phyloP scores from a whole-genome alignment of 2,797 vertebrate species.

The Micromesistius poutassou region DNA sequence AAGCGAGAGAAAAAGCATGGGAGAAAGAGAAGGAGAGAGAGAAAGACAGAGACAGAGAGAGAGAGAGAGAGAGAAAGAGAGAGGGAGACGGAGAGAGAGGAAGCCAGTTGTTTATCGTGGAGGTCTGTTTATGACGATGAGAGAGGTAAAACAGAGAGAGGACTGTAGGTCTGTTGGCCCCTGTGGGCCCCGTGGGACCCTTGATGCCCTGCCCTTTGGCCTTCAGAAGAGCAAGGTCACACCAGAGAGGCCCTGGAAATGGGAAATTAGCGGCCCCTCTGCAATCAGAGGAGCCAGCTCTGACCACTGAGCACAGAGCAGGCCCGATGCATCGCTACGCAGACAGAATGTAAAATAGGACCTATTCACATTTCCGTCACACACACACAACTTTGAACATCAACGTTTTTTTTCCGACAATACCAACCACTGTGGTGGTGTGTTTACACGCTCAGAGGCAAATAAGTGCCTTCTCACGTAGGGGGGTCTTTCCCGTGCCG shows the following conservation, averaged over 20 bases:
- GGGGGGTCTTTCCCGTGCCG: background rate
- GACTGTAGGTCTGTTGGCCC: conserved; percentile 74
- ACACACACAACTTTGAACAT: no score
- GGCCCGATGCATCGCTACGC: background rate
- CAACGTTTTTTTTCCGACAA: no score
- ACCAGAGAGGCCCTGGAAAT: conserved; percentile 80
- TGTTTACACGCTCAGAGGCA: conserved; percentile 14
- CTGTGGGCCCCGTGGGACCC: conserved; percentile 72
- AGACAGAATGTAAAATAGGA: no score
- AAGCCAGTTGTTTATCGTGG: conserved; percentile 90
- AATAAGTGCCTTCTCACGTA: conserved; percentile 29
- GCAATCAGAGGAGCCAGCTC: conserved; percentile 77
- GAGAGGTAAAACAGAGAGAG: conserved; percentile 78
- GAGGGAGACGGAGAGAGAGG: conserved; percentile 61
- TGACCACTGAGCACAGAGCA: conserved; percentile 52
- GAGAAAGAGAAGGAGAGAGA: no score
- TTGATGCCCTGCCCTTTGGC: conserved; percentile 65
- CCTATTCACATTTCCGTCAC: no score
- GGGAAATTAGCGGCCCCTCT: conserved; percentile 85
- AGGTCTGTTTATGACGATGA: conserved; percentile 79
- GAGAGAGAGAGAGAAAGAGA: conserved; percentile 12
- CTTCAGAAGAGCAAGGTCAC: conserved; percentile 78
- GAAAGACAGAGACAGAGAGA: background rate
- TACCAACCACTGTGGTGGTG: background rate
- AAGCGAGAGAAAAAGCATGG: background rate